Evolutionary conservation across 2,888 invertebrate species (phyloP), one percentile per base, ranked within the genome.

Genomic region (Ichneumoninae sp.): DNA sequence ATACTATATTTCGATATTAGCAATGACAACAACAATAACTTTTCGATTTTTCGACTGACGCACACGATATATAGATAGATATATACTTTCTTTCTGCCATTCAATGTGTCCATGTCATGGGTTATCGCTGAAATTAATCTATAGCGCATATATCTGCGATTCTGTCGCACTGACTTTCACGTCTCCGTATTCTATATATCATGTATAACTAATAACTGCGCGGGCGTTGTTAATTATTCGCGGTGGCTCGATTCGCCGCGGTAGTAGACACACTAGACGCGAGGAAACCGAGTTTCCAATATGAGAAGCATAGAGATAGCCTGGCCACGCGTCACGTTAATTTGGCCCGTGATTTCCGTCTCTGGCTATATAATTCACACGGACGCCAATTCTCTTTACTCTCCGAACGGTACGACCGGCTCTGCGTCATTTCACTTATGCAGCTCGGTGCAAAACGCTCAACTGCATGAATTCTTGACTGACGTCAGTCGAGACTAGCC

Each of bases 301-400:
- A 8, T 8, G 65, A 8, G 40, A 19, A 10, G 3, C 40, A 10
- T 36, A 44, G 77, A 77, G 72, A 22, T 72, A 74, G 50, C 50
- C 68, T 3, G 60, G 36, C 30, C 50, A 68, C 81, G 82, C 47
- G 72, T 84, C 87, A 83, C 76, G 75, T 82, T 86, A 83, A 85
- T 87, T 86, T 79, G 80, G 65, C 82, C 72, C 69, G 82, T 85
- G 85, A 86, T 86, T 85, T 85, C 80, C 78, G 77, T 84, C 82
- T 76, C 77, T 66, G 47, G 57, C 72, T 66, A 66, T 65, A 79
- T 78, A 72, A 81, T 57, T 71, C 62, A 44, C 68, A 47, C 36
- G 50, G n/a, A 76, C 80, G 82, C 80, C 82, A 86, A 82, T 84
- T 75, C 60, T 65, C 60, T 70, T 16, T 54, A 60, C 65, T 7